Evolutionary conservation across 2,888 invertebrate species (phyloP).

Genomic region (Agonopterix alstromeriana): DNA sequence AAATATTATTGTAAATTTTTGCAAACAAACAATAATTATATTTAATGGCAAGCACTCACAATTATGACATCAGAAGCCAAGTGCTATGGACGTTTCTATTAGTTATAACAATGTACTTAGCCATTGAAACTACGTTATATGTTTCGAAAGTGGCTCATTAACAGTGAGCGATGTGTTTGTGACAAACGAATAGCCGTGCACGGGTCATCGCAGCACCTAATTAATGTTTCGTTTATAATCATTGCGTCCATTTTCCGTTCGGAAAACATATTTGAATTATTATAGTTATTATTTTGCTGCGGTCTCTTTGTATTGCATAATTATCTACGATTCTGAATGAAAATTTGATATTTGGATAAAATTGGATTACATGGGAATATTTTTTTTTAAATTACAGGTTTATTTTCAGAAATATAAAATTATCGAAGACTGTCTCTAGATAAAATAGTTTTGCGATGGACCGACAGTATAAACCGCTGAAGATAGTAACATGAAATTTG

Average conservation of each 20-base stretch:
- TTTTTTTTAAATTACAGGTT: no score
- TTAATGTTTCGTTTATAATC: conserved; percentile 7
- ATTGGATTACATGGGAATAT: no score
- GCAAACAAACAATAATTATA: conserved; percentile 25
- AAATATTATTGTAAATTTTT: not conserved
- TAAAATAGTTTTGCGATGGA: no score
- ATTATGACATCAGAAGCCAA: conserved; percentile 41
- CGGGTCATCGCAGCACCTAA: conserved; percentile 12
- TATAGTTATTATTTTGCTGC: no score
- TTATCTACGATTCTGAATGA: no score
- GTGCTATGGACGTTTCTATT: conserved; percentile 28
- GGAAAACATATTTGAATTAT: not conserved
- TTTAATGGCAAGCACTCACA: conserved; percentile 29
- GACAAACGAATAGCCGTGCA: conserved; percentile 5
- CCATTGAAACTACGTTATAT: conserved; percentile 37
- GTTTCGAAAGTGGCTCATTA: conserved; percentile 54
- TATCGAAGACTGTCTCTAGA: no score
- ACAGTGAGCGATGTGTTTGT: conserved; percentile 8
- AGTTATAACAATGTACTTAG: conserved; percentile 39
- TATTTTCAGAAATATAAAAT: no score
- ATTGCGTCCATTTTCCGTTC: not conserved
- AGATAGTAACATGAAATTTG: no score
- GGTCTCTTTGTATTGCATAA: no score
- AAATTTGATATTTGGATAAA: no score
- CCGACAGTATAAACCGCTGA: no score